phyloP scores from a whole-genome alignment of 2,113 vertebrate genomes.

The Chunga burmeisteri region DNA sequence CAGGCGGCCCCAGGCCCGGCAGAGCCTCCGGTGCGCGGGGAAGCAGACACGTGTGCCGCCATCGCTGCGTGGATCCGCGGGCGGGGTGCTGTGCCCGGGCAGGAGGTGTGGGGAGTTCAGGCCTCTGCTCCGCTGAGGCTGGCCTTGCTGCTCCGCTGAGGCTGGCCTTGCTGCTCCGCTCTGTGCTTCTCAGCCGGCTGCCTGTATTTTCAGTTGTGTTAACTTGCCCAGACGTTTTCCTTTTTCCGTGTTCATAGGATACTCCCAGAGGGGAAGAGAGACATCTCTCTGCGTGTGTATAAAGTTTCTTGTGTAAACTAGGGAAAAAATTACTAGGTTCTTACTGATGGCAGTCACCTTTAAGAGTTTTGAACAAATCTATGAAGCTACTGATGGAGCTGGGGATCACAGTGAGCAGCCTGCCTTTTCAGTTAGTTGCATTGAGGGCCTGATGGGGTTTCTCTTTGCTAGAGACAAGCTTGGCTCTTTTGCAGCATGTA shows the following conservation, averaged over 20 bases:
- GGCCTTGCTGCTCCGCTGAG: rapidly evolving
- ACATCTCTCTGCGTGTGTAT: no score
- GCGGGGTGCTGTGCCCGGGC: background rate
- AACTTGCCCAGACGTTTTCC: background rate
- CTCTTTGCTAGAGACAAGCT: background rate
- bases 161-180: rapidly evolving
- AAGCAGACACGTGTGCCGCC: background rate
- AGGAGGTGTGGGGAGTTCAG: rapidly evolving
- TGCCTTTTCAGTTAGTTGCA: background rate
- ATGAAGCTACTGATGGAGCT: background rate
- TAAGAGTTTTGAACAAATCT: background rate
- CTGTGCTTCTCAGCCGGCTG: background rate
- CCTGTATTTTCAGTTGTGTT: rapidly evolving
- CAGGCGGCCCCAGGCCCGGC: no score
- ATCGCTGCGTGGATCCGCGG: background rate
- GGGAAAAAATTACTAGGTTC: rapidly evolving
- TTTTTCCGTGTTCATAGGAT: background rate
- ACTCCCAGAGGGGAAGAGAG: background rate
- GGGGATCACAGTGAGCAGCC: background rate
- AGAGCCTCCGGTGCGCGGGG: background rate
- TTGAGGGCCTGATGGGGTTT: background rate
- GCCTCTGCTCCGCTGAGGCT: background rate
- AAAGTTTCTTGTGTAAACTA: background rate
- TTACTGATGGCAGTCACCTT: background rate
- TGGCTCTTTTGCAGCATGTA: background rate